phyloP scores from a whole-genome alignment of 1,140 invertebrate species.

The Helicorthomorpha holstii region DNA sequence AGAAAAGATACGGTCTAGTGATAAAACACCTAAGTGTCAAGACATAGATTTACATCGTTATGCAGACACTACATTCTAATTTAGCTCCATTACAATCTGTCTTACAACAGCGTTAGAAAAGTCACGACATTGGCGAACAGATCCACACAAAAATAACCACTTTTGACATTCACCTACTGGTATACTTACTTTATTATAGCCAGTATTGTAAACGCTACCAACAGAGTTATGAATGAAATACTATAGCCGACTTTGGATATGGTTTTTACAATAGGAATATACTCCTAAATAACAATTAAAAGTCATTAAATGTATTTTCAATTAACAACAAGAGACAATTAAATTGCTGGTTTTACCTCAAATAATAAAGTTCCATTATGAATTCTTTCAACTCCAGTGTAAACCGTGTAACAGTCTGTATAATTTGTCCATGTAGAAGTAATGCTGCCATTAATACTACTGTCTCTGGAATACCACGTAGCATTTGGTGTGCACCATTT shows the following conservation, averaged over 20 bases:
- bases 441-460: constrained; percentile 21
- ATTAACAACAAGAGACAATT: constrained; percentile 1
- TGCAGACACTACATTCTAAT: no score
- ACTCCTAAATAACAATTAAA: constrained; percentile 27
- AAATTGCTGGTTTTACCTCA: background rate
- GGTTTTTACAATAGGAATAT: constrained; percentile 38
- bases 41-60: no score
- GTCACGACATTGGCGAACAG: no score
- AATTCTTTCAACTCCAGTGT: constrained; percentile 3
- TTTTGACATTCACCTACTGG: no score
- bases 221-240: constrained; percentile 42
- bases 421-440: constrained; percentile 40
- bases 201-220: constrained; percentile 45
- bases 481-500: constrained; percentile 35
- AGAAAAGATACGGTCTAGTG: no score
- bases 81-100: no score
- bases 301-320: background rate
- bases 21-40: no score
- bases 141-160: no score
- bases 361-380: background rate
- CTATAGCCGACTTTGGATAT: constrained; percentile 51
- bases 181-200: constrained; percentile 47
- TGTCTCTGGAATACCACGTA: constrained; percentile 41
- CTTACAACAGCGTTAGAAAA: no score
- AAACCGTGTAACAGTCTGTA: constrained; percentile 25